phyloP scores from a whole-genome alignment of 2,888 invertebrate genomes.

The Ectemnius lituratus region DNA sequence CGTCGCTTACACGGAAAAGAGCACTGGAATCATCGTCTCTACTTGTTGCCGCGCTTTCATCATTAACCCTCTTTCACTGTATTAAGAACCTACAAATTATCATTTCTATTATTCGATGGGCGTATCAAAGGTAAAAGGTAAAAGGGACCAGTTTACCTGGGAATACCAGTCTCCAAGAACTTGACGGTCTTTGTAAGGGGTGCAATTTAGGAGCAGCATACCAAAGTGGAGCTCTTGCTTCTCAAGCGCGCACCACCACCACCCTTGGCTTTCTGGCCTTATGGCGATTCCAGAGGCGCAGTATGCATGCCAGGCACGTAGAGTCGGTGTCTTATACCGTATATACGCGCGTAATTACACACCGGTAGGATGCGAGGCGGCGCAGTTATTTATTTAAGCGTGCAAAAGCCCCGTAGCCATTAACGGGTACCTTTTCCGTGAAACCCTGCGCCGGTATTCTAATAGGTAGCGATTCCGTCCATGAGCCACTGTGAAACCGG shows the following conservation, averaged over 20 bases:
- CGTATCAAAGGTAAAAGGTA: no score
- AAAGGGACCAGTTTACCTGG: no score
- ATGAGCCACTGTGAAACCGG: constrained; percentile 3
- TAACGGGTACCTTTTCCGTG: constrained; percentile 53
- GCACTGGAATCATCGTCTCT: no score
- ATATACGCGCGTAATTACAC: constrained; percentile 49
- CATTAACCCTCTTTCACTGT: background rate
- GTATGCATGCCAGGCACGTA: constrained; percentile 47
- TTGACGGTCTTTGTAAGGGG: constrained; percentile 49
- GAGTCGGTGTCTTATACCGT: constrained; percentile 13
- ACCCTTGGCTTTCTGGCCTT: constrained; percentile 3
- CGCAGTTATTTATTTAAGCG: constrained; percentile 61
- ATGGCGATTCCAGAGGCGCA: constrained; percentile 52
- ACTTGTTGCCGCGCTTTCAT: no score
- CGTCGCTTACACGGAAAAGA: no score
- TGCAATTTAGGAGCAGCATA: constrained; percentile 57
- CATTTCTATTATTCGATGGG: no score
- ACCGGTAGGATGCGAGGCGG: constrained; percentile 30
- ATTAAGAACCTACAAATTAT: background rate
- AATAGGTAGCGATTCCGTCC: constrained; percentile 49
- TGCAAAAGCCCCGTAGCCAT: constrained; percentile 60
- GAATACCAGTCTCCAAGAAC: background rate
- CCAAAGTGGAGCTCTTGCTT: constrained; percentile 40
- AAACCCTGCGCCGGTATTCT: constrained; percentile 49
- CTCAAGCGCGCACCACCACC: background rate